Evolutionary conservation across 1,140 invertebrate genomes (phyloP), one percentile per base, ranked within the genome.

Genomic region (Ips nitidus): DNA sequence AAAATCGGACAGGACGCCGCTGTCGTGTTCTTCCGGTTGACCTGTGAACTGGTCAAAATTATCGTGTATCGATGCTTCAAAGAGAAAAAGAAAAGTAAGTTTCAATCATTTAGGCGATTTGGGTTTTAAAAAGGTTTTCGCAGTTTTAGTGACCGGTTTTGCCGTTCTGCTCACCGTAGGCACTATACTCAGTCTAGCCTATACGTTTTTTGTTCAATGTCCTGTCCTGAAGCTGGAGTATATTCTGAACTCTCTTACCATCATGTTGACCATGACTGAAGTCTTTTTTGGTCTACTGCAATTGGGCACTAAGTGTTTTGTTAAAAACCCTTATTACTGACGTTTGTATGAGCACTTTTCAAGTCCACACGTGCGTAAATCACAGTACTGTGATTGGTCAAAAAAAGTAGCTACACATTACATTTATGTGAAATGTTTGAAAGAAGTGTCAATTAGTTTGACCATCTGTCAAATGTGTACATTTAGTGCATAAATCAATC

Each of bases 261-360:
- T 61, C 3, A 71, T 76, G 72, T 45, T 77, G 60, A 69, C 76
- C 1, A 41, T 58, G 6, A 74, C 73, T 4, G 76, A 77, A 69
- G 65, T 77, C 6, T 61, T 64, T 22, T 76, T 77, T 60, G 76
- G 76, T 2, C 53, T 59, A 36, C 59, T 77, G 6, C 71, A 77
- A 61, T 41, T 76, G 5, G 43, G 72, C 39, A 6, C 71, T 7
- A 71, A 72, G 5, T 77, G 76, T 70, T 75, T 62, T 55, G 60
- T 70, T 59, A 75, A 71, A 69, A 67, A 67, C 47, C 75, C 74
- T 4, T 77, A 76, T 65, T 77, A 77, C 61, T 76, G 68, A 72
- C 22, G 22, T 22, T 22, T 22, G 22, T 22, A 22, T 22, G 22
- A 22, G 22, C 41, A 45, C 22, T 22, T 22, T 22, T 22, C 22